These are phyloP conservation scores for Enteromius unitaeniatus DNA, from an alignment of 2,797 vertebrate genomes.

Conservation along the genomic window DNA sequence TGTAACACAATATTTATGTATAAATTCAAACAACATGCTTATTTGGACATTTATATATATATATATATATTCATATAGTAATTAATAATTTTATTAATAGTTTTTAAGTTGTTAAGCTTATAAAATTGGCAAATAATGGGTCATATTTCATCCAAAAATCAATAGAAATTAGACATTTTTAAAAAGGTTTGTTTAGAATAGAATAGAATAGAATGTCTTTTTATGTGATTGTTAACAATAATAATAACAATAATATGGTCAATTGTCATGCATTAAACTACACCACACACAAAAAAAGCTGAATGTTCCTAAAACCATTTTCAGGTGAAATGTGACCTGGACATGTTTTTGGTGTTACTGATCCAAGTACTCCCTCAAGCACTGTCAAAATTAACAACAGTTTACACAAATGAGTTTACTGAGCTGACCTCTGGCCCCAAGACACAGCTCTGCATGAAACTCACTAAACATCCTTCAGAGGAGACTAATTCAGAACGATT, in stretches of 20 bases:
- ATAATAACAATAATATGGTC: not conserved
- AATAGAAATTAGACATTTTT: not conserved
- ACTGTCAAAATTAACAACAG: slow-evolving; percentile 33
- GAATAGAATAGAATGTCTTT: not conserved
- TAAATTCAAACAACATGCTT: no score
- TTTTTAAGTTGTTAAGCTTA: not conserved
- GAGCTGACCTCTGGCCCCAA: slow-evolving; percentile 49
- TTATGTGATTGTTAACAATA: not conserved
- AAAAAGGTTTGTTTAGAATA: not conserved
- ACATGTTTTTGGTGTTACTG: slow-evolving; percentile 6
- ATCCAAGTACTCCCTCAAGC: slow-evolving; percentile 9
- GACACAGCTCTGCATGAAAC: slow-evolving; percentile 26
- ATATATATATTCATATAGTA: no score
- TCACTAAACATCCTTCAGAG: slow-evolving; percentile 28
- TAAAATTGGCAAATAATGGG: not conserved
- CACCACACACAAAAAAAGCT: not conserved
- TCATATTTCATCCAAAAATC: not conserved
- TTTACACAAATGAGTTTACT: slow-evolving; percentile 33
- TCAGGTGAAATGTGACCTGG: not conserved
- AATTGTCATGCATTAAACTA: not conserved
- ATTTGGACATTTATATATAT: no score
- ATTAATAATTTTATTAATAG: no score
- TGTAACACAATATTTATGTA: no score
- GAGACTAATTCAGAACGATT: slow-evolving; percentile 53
- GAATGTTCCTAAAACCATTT: not conserved